A percentile compares a stretch with the other conserved stretches of the same genome.
phyloP scores from a whole-genome alignment of 2,888 invertebrate species.

The Bombylius major region DNA sequence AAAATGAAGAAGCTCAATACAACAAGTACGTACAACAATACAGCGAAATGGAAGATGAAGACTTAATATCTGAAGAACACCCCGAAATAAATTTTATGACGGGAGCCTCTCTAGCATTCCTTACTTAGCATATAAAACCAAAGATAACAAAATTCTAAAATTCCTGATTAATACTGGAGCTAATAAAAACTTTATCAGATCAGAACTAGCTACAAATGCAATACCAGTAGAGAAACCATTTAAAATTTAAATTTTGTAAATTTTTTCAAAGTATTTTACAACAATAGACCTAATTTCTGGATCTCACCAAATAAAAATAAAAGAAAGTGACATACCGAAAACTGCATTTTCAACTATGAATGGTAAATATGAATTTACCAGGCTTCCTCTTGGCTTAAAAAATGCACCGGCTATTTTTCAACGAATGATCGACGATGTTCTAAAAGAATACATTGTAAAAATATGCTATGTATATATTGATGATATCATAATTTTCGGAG shows the following conservation, averaged over 20 bases:
- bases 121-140: background rate
- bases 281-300: conserved; percentile 16
- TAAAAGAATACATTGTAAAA: conserved; percentile 10
- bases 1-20: background rate
- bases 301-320: conserved; percentile 18
- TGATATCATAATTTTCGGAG: conserved; percentile 4
- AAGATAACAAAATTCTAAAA: background rate
- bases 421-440: conserved; percentile 15
- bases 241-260: background rate
- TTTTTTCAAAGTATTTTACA: conserved; percentile 13
- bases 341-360: conserved; percentile 15
- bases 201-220: background rate
- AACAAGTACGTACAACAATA: background rate
- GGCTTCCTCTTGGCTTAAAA: background rate
- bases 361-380: conserved; percentile 4
- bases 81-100: no score
- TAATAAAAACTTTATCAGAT: background rate
- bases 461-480: conserved; percentile 13
- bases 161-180: background rate
- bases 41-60: no score
- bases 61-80: no score
- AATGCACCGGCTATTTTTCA: conserved; percentile 12
- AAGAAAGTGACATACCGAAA: conserved; percentile 12
- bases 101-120: conserved; percentile 1
- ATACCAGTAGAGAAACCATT: background rate